Percentiles rank a stretch among this genome's conserved stretches.
phyloP scores from a whole-genome alignment of 2,113 vertebrate species.

The Pavo muticus region DNA sequence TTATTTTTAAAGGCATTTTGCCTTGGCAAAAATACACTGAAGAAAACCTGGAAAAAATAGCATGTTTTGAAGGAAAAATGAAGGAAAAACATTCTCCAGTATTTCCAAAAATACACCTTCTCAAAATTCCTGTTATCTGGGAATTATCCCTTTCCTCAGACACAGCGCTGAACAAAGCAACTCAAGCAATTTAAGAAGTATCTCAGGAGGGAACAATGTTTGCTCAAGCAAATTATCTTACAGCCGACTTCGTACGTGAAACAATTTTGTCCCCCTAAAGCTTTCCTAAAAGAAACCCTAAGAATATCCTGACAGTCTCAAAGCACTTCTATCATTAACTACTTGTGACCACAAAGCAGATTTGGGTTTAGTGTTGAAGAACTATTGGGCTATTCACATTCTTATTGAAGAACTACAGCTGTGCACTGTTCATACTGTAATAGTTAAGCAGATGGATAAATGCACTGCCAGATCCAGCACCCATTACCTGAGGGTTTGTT shows the following conservation, averaged over 20 bases:
- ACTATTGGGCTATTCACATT: neutral
- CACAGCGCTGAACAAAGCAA: conserved; percentile 9
- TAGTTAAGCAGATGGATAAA: neutral
- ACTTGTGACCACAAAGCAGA: neutral
- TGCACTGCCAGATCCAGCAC: neutral
- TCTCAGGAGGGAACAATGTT: conserved; percentile 15
- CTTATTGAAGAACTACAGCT: neutral
- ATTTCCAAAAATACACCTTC: neutral
- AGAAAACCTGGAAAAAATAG: neutral
- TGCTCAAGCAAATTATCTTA: conserved; percentile 36
- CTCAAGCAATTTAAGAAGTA: neutral
- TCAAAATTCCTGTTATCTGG: neutral
- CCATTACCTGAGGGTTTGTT: neutral
- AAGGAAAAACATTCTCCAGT: neutral
- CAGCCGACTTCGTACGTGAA: neutral
- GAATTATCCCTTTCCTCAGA: conserved; percentile 40
- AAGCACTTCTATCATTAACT: neutral
- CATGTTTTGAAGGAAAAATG: neutral
- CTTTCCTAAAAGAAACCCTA: neutral
- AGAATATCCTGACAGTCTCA: neutral
- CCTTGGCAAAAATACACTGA: neutral
- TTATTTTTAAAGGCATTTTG: accelerated
- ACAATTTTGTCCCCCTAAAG: neutral
- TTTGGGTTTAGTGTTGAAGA: neutral
- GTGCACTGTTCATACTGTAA: neutral